Conservation (phyloP, 2,888 invertebrate genomes). For the Ophion costatus region DNA sequence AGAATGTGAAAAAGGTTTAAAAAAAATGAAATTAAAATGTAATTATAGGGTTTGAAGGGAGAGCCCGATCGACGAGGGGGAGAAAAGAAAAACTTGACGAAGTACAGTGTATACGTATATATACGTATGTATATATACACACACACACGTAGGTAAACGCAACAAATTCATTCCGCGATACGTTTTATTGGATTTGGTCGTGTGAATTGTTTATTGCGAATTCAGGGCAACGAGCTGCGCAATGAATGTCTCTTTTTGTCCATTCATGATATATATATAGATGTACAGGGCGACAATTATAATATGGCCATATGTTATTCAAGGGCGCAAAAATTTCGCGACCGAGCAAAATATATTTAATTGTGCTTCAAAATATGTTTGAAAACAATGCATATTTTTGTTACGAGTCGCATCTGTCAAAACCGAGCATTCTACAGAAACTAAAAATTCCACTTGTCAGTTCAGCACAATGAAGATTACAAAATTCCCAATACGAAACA, state of each 20-base stretch:
- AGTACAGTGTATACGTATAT: constrained; percentile 10
- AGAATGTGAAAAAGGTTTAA: neutral
- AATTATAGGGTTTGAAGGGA: constrained; percentile 31
- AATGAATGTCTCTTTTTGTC: constrained; percentile 37
- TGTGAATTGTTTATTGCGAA: constrained; percentile 31
- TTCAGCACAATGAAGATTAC: neutral
- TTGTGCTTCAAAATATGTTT: too few species aligned
- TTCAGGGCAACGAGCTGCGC: constrained; percentile 45
- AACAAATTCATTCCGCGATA: constrained; percentile 62
- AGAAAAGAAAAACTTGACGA: neutral
- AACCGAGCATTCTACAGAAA: too few species aligned
- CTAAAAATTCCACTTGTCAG: neutral
- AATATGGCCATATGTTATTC: neutral
- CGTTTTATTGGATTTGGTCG: constrained; percentile 9
- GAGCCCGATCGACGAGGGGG: constrained; percentile 22
- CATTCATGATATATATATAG: neutral
- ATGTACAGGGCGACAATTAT: neutral
- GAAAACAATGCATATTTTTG: neutral
- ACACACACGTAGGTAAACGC: constrained; percentile 63
- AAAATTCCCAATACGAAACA: too few species aligned
- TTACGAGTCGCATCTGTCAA: too few species aligned
- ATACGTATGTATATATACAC: neutral
- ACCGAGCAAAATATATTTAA: too few species aligned
- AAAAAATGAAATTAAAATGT: neutral
- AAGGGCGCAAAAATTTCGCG: too few species aligned